A percentile compares a stretch with the other conserved stretches of the same genome.
phyloP scores from a whole-genome alignment of 2,888 invertebrate genomes.

The Chrysina gloriosa region DNA sequence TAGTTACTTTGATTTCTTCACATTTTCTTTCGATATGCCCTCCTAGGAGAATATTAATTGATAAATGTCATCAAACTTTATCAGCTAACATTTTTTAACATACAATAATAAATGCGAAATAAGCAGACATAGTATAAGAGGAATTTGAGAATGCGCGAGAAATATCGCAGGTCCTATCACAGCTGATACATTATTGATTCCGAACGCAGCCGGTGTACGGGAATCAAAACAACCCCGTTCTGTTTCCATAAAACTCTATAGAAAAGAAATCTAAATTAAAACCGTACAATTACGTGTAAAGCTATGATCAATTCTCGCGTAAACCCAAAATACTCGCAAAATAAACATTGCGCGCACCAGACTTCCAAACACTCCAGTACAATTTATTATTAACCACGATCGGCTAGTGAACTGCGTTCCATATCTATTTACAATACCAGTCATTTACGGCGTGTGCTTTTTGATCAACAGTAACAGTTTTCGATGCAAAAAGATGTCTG shows the following conservation, averaged over 20 bases:
- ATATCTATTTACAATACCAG: constrained; percentile 19
- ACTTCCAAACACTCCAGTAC: constrained; percentile 35
- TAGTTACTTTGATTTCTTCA: too few species aligned
- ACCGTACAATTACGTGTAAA: neutral
- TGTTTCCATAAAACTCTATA: neutral
- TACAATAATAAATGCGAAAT: neutral
- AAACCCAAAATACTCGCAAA: constrained; percentile 27
- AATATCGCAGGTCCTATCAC: constrained; percentile 13
- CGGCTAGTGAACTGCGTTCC: constrained; percentile 24
- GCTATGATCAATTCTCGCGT: constrained; percentile 3
- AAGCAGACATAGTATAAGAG: neutral
- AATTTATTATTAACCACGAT: constrained; percentile 36
- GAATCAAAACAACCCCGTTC: constrained; percentile 28
- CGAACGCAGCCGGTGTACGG: constrained; percentile 1
- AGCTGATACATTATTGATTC: constrained; percentile 36
- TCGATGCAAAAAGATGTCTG: constrained; percentile 66
- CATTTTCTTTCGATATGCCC: too few species aligned
- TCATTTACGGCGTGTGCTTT: constrained; percentile 12
- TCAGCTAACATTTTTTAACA: too few species aligned
- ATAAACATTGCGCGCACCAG: constrained; percentile 29
- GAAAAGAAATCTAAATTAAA: neutral
- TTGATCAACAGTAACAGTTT: constrained; percentile 21
- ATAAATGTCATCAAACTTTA: too few species aligned
- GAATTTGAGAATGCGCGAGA: constrained; percentile 25
- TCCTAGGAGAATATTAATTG: too few species aligned